A percentile compares a stretch with the other conserved stretches of the same genome.
phyloP scores from a whole-genome alignment of 2,888 invertebrate species.

The Fragum fragum region DNA sequence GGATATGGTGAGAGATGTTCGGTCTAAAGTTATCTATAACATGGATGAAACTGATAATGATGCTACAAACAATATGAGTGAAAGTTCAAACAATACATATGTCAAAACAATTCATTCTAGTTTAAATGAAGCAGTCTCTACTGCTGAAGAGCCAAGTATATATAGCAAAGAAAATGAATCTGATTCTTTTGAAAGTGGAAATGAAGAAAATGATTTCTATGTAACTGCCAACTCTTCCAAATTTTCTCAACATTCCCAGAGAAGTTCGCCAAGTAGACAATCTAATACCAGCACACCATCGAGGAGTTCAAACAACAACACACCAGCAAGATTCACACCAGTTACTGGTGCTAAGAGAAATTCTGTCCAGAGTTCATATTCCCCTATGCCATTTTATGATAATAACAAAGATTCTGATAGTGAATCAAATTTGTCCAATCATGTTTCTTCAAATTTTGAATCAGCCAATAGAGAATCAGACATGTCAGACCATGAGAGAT shows the following conservation, averaged over 20 bases:
- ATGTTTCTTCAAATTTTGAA: neutral
- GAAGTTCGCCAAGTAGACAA: conserved; percentile 23
- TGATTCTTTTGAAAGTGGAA: conserved; percentile 19
- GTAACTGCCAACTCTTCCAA: conserved; percentile 20
- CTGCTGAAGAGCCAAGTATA: conserved; percentile 54
- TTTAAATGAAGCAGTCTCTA: neutral
- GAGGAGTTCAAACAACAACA: conserved; percentile 38
- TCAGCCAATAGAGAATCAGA: conserved; percentile 38
- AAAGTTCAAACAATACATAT: neutral
- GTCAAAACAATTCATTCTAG: neutral
- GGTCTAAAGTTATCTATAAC: conserved; percentile 19
- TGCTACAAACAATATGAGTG: neutral
- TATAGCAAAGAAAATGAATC: conserved; percentile 46
- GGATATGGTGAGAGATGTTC: conserved; percentile 15
- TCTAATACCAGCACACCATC: conserved; percentile 39
- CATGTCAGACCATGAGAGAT: conserved; percentile 26
- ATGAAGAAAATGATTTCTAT: conserved; percentile 28
- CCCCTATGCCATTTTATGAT: neutral
- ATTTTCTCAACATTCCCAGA: conserved; percentile 15
- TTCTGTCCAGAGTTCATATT: neutral
- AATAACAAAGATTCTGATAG: conserved; percentile 11
- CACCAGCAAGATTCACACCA: conserved; percentile 31
- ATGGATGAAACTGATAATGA: conserved; percentile 28
- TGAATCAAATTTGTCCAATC: conserved; percentile 26
- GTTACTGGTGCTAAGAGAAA: neutral